These are phyloP conservation scores for Amphibalanus amphitrite DNA, from an alignment of 1,140 invertebrate species.

Conservation along the genomic window DNA sequence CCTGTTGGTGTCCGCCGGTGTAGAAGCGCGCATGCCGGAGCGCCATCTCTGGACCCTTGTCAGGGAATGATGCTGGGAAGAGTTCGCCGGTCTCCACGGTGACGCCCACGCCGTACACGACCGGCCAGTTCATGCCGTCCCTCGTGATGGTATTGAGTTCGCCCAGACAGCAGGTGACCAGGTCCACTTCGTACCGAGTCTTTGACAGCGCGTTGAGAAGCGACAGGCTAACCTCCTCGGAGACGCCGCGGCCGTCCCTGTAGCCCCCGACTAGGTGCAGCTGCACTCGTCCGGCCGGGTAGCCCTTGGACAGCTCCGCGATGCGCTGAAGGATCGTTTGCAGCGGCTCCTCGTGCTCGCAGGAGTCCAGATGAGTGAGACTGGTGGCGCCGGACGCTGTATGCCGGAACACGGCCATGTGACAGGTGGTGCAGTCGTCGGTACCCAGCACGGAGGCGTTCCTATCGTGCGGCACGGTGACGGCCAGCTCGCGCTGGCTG, in stretches of 20 bases:
- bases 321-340: constrained; percentile 27
- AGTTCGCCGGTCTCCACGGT: constrained; percentile 84
- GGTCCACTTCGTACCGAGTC: constrained; percentile 65
- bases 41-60: constrained; percentile 80
- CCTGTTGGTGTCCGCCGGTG: constrained; percentile 33
- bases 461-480: constrained; percentile 76
- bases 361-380: constrained; percentile 73
- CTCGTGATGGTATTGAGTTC: constrained; percentile 69
- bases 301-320: constrained; percentile 62
- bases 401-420: no score
- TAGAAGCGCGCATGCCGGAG: constrained; percentile 48
- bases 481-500: constrained; percentile 72
- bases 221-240: constrained; percentile 74
- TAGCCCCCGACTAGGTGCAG: constrained; percentile 79
- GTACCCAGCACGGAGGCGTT: constrained; percentile 76
- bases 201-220: constrained; percentile 83
- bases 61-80: constrained; percentile 79
- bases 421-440: no score
- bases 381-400: constrained; percentile 73
- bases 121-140: constrained; percentile 63
- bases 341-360: constrained; percentile 31
- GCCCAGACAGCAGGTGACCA: constrained; percentile 73
- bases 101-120: constrained; percentile 76
- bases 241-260: constrained; percentile 57
- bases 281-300: constrained; percentile 64